Percentiles rank a stretch among this genome's conserved stretches.
Conservation (phyloP, 2,888 invertebrate genomes). For the Kryphioiulus occultus region DNA sequence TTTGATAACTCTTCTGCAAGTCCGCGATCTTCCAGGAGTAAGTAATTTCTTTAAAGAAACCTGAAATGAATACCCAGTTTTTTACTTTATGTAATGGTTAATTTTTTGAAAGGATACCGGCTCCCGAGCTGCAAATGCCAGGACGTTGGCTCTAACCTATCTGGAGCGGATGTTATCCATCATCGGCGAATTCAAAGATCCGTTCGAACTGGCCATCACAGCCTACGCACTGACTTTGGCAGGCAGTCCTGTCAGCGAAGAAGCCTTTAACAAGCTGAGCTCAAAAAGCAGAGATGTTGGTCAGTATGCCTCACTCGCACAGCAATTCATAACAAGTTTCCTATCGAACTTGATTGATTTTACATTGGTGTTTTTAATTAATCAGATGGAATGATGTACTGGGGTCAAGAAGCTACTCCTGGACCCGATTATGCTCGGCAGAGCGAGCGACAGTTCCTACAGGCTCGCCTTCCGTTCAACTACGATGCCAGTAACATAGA, state of each 20-base stretch:
- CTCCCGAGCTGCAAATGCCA: constrained; percentile 77
- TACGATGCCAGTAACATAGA: constrained; percentile 92
- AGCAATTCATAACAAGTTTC: neutral
- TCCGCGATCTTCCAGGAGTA: constrained; percentile 78
- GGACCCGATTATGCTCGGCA: constrained; percentile 84
- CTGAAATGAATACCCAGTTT: neutral
- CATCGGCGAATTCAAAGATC: constrained; percentile 74
- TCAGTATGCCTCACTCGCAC: constrained; percentile 57
- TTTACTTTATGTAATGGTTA: constrained; percentile 37
- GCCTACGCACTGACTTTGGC: constrained; percentile 85
- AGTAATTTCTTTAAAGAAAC: constrained; percentile 48
- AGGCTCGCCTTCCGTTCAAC: constrained; percentile 85
- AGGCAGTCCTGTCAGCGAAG: constrained; percentile 85
- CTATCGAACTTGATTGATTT: neutral
- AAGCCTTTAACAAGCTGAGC: constrained; percentile 78
- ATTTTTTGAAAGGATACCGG: constrained; percentile 66
- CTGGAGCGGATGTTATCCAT: constrained; percentile 82
- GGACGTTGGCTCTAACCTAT: constrained; percentile 78
- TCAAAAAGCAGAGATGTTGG: constrained; percentile 73
- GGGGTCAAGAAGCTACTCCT: constrained; percentile 82
- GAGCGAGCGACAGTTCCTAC: constrained; percentile 88
- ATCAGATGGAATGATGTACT: constrained; percentile 80
- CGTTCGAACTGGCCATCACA: constrained; percentile 87
- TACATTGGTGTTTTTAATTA: neutral
- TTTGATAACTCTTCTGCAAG: constrained; percentile 78